A percentile compares a stretch with the other conserved stretches of the same genome.
Evolutionary conservation across 2,113 vertebrate species (phyloP).

Genomic region (Halcyon malimbica): DNA sequence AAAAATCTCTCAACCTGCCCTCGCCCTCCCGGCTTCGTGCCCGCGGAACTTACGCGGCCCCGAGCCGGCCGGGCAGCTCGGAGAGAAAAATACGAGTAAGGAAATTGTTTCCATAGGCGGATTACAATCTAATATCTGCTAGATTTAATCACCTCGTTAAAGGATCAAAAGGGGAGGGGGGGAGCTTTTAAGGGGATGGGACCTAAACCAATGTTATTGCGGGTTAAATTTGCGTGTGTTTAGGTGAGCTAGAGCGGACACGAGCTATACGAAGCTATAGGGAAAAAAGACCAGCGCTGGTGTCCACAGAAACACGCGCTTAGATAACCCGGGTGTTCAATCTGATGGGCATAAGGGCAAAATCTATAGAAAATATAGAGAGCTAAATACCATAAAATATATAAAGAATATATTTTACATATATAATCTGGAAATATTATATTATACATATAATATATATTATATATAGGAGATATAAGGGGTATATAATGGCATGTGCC

Average conservation of each 20-base stretch:
- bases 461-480: no score
- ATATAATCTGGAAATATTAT: no score
- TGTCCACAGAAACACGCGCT: neutral
- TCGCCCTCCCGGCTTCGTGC: neutral
- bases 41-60: neutral
- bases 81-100: neutral
- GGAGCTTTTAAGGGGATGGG: slow-evolving; percentile 52
- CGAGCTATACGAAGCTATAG: neutral
- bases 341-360: neutral
- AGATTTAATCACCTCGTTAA: slow-evolving; percentile 72
- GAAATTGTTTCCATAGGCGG: slow-evolving; percentile 61
- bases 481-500: no score
- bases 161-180: slow-evolving; percentile 7
- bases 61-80: neutral
- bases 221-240: neutral
- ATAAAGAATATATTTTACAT: no score
- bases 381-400: no score
- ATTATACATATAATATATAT: no score
- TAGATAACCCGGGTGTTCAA: neutral
- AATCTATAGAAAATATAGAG: neutral
- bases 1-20: neutral
- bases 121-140: slow-evolving; percentile 50
- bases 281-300: neutral
- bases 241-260: neutral
- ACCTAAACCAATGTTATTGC: slow-evolving; percentile 65